phyloP scores from a whole-genome alignment of 1,140 invertebrate species.

The Ephestia elutella region DNA sequence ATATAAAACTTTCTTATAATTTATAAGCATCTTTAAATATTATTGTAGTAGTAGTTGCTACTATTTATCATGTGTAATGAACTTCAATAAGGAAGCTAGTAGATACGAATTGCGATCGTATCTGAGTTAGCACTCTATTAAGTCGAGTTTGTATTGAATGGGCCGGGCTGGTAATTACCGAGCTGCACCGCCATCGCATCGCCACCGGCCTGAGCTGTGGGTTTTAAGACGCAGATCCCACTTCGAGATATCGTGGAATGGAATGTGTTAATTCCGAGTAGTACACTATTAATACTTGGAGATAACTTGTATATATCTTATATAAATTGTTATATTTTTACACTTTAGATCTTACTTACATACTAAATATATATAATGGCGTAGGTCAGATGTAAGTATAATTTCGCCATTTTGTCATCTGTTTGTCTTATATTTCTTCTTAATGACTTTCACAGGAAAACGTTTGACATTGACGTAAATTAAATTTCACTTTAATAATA shows the following conservation, averaged over 20 bases:
- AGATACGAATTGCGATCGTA: not conserved
- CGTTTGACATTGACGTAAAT: too few relatives aligned
- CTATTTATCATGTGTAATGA: not conserved
- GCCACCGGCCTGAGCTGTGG: not conserved
- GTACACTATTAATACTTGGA: not conserved
- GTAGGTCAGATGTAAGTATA: too few relatives aligned
- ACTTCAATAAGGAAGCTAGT: not conserved
- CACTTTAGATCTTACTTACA: too few relatives aligned
- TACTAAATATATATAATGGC: too few relatives aligned
- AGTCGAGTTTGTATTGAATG: not conserved
- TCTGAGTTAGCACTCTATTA: conserved; percentile 1
- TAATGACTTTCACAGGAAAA: too few relatives aligned
- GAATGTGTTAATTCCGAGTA: not conserved
- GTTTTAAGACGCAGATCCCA: not conserved
- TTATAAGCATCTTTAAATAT: too few relatives aligned
- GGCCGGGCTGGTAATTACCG: not conserved
- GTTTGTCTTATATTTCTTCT: too few relatives aligned
- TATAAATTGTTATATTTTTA: too few relatives aligned
- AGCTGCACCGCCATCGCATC: not conserved
- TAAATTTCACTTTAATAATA: too few relatives aligned
- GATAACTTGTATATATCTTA: not conserved
- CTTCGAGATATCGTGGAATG: not conserved
- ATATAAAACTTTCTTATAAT: too few relatives aligned
- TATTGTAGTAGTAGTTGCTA: too few relatives aligned
- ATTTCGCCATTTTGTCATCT: too few relatives aligned